These are phyloP conservation scores for Epinotia nisella DNA, from an alignment of 2,888 invertebrate species.

Conservation along the genomic window DNA sequence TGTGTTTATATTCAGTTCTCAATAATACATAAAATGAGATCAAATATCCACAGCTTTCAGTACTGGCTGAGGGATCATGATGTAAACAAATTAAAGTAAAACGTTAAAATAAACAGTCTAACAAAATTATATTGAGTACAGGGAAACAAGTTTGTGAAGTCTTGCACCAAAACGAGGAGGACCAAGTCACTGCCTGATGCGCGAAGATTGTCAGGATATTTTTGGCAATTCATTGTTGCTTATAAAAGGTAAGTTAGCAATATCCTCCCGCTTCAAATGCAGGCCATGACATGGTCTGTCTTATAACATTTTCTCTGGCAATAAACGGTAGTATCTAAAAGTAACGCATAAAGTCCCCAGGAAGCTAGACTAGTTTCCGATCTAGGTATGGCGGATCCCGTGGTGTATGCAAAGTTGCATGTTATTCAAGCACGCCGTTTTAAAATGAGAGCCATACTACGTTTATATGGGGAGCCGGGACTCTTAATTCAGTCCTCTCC, in stretches of 20 bases:
- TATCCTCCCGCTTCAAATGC: background rate
- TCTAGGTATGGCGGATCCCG: too few relatives aligned
- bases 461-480: too few relatives aligned
- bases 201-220: background rate
- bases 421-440: too few relatives aligned
- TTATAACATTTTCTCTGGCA: background rate
- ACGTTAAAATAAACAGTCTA: constrained; percentile 51
- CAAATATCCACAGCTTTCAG: constrained; percentile 70
- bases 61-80: constrained; percentile 61
- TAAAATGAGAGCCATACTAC: too few relatives aligned
- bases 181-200: constrained; percentile 4
- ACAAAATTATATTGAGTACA: constrained; percentile 33
- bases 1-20: constrained; percentile 68
- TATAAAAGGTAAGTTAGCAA: background rate
- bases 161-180: constrained; percentile 14
- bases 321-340: background rate
- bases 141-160: constrained; percentile 18
- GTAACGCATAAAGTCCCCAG: background rate
- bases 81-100: constrained; percentile 55
- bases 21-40: constrained; percentile 80
- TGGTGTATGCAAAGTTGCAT: too few relatives aligned
- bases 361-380: too few relatives aligned
- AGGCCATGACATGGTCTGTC: constrained; percentile 1
- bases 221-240: background rate
- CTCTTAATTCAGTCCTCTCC: constrained; percentile 4